Conservation (phyloP, 92 coral and sea anemone species). For the Scolanthus callimorphus region DNA sequence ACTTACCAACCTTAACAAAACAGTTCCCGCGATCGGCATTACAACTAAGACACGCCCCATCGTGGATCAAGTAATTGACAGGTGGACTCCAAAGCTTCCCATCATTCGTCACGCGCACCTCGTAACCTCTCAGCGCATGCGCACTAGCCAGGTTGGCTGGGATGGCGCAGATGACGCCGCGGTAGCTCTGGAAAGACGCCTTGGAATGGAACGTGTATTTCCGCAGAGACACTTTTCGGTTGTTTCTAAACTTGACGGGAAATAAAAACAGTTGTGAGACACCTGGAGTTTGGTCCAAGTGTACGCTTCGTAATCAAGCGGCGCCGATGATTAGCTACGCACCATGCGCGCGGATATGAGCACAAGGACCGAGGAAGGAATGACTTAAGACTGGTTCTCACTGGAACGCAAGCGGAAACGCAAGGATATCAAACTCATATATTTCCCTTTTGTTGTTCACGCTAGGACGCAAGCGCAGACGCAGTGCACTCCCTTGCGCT, state of each 20-base stretch:
- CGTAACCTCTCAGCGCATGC: slow-evolving; percentile 47
- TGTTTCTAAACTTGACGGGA: slow-evolving; percentile 28
- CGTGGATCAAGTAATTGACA: slow-evolving; percentile 38
- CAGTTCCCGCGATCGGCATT: slow-evolving; percentile 36
- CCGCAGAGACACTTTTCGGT: slow-evolving; percentile 19
- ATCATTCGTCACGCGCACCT: slow-evolving; percentile 80
- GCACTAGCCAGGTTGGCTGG: slow-evolving; percentile 41
- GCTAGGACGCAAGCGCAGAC: no score
- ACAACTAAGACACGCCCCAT: slow-evolving; percentile 74
- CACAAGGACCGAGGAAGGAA: no score
- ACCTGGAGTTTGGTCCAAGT: no score
- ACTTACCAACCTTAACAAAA: slow-evolving; percentile 86
- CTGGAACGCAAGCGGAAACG: no score
- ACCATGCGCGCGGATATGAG: no score
- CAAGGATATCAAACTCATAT: no score
- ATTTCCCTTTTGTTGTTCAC: no score
- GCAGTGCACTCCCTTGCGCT: no score
- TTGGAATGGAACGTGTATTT: slow-evolving; percentile 49
- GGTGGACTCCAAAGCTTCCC: slow-evolving; percentile 84
- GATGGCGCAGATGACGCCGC: slow-evolving; percentile 75
- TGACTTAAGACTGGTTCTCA: no score
- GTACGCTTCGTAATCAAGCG: no score
- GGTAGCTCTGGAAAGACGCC: slow-evolving; percentile 77
- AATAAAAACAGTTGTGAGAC: no score
- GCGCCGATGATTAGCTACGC: no score